Conservation (phyloP, 2,113 vertebrate species). For the Pomatorhinus ruficollis region DNA sequence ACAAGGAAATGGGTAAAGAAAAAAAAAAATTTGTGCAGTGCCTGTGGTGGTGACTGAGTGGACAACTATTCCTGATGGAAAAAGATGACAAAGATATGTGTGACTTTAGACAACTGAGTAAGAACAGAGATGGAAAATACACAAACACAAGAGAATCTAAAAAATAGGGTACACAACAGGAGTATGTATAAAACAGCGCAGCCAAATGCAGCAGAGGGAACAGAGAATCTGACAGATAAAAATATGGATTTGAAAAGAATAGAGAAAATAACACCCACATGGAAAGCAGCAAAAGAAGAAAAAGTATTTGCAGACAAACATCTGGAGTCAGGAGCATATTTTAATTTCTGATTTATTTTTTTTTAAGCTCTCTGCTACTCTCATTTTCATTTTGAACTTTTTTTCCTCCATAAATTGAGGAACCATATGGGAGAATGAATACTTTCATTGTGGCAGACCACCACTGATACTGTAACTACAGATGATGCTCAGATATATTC, state of each 20-base stretch:
- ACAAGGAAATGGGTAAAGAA: background rate
- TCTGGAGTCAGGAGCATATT: background rate
- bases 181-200: background rate
- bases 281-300: background rate
- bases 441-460: background rate
- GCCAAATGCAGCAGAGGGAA: background rate
- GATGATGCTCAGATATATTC: background rate
- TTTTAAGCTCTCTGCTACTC: background rate
- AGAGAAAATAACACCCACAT: background rate
- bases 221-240: background rate
- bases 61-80: background rate
- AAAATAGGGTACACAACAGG: background rate
- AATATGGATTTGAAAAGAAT: background rate
- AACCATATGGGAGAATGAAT: background rate
- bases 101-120: background rate
- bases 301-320: background rate
- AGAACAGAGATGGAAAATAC: background rate
- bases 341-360: background rate
- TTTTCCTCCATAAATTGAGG: background rate
- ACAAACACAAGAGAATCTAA: background rate
- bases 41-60: background rate
- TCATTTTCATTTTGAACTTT: background rate
- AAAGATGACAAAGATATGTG: background rate
- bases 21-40: background rate
- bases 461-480: background rate